phyloP scores from a whole-genome alignment of 2,797 vertebrate genomes.

The Gymnoscopelus microlampas region DNA sequence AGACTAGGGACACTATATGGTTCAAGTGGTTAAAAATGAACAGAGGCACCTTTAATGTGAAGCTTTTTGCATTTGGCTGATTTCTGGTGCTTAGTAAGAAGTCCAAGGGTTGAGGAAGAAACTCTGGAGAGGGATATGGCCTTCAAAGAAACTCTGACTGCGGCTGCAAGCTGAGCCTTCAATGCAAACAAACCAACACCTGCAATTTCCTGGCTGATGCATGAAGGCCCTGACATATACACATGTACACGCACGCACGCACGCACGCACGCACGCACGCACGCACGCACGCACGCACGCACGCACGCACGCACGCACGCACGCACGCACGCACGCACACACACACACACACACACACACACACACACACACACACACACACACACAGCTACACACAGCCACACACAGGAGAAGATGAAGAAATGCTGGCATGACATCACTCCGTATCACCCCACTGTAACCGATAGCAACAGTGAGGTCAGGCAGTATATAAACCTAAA shows the following conservation, averaged over 20 bases:
- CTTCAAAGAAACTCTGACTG: conserved; percentile 59
- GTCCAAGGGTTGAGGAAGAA: conserved; percentile 52
- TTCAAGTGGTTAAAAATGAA: conserved; percentile 21
- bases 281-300: background rate
- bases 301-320: background rate
- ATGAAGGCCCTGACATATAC: conserved; percentile 73
- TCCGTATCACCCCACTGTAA: conserved; percentile 59
- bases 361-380: background rate
- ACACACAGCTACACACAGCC: conserved; percentile 32
- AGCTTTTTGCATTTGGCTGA: conserved; percentile 41
- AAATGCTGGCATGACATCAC: conserved; percentile 74
- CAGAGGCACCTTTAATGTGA: conserved; percentile 39
- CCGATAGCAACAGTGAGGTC: conserved; percentile 77
- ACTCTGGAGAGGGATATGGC: conserved; percentile 67
- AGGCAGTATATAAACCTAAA: conserved; percentile 68
- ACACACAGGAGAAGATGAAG: conserved; percentile 56
- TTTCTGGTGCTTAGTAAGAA: conserved; percentile 7
- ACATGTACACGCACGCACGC: conserved; percentile 41
- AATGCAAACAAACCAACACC: conserved; percentile 82
- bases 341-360: conserved; percentile 4
- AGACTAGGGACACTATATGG: no score
- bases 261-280: conserved; percentile 33
- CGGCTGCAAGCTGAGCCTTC: conserved; percentile 73
- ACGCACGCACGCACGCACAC: background rate
- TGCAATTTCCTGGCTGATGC: conserved; percentile 79